Evolutionary conservation across 2,797 vertebrate genomes (phyloP).

Genomic region (Falco naumanni): DNA sequence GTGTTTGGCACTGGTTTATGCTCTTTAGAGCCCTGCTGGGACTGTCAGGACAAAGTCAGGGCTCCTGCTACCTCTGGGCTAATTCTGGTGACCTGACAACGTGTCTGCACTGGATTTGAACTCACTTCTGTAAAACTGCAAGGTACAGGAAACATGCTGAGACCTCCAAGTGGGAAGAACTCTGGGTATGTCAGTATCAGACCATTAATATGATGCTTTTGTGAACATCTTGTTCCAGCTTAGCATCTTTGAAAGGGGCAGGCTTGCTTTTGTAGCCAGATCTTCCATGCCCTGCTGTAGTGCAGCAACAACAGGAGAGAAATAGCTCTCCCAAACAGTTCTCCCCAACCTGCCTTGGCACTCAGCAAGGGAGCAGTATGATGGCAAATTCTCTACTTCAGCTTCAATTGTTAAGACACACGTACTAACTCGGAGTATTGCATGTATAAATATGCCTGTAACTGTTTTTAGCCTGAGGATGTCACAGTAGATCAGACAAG

Average conservation of each 20-base stretch:
- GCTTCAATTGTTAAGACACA: not conserved
- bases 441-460: not conserved
- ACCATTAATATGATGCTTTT: not conserved
- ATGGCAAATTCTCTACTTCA: not conserved
- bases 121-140: not conserved
- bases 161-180: not conserved
- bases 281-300: not conserved
- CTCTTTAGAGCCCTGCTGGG: not conserved
- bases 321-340: not conserved
- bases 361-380: not conserved
- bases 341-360: not conserved
- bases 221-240: not conserved
- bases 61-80: not conserved
- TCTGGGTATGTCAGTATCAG: not conserved
- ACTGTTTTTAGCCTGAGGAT: not conserved
- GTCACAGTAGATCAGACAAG: not conserved
- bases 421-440: not conserved
- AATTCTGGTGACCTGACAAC: not conserved
- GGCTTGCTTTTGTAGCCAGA: not conserved
- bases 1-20: not conserved
- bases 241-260: not conserved
- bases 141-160: not conserved
- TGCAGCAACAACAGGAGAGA: not conserved
- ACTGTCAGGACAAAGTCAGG: not conserved
- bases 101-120: conserved; percentile 16